phyloP scores from a whole-genome alignment of 2,113 vertebrate species.

The Spheniscus mendiculus region DNA sequence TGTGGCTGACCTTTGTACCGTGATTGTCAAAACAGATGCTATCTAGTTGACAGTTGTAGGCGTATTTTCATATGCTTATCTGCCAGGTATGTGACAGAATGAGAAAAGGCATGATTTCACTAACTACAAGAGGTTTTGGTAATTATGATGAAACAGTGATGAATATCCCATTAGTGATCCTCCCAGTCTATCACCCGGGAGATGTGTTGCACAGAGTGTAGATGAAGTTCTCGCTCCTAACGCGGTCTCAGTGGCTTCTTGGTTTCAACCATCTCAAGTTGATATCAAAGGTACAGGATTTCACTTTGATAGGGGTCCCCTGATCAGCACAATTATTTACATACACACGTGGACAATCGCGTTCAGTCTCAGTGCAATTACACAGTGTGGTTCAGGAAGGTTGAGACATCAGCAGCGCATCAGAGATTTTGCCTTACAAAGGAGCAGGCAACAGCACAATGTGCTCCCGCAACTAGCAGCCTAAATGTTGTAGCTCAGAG shows the following conservation, averaged over 20 bases:
- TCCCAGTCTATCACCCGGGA: not conserved
- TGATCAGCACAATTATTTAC: not conserved
- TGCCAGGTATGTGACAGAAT: not conserved
- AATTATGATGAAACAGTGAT: not conserved
- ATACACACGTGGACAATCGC: fast-evolving
- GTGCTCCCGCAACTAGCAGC: not conserved
- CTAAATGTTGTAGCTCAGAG: not conserved
- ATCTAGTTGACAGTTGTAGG: not conserved
- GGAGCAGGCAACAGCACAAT: not conserved
- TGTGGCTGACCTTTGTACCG: not conserved
- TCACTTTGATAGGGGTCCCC: not conserved
- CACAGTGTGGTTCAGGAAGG: fast-evolving
- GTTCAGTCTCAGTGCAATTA: fast-evolving
- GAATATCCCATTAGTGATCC: not conserved
- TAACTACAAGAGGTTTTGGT: not conserved
- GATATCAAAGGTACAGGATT: not conserved
- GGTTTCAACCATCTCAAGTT: fast-evolving
- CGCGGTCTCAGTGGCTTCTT: fast-evolving
- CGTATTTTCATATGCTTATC: not conserved
- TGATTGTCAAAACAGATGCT: not conserved
- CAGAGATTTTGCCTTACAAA: too few relatives aligned
- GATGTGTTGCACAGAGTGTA: fast-evolving
- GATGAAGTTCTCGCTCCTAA: not conserved
- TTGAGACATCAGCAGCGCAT: too few relatives aligned
- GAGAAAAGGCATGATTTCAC: not conserved